phyloP scores from a whole-genome alignment of 2,888 invertebrate genomes.

The Noctua comes region DNA sequence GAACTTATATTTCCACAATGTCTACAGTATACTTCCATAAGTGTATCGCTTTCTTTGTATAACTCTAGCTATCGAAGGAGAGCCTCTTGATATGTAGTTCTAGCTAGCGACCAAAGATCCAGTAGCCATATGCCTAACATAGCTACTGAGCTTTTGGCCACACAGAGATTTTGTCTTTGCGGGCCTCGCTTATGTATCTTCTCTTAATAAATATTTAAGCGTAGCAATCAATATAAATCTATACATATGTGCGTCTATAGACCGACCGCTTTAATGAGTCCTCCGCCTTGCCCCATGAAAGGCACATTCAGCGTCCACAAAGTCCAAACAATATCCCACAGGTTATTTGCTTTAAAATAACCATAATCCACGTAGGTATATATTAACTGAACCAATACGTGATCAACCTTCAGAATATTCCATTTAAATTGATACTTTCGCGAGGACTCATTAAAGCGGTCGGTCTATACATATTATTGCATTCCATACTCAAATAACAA shows the following conservation, averaged over 20 bases:
- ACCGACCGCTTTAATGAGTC: too few species aligned
- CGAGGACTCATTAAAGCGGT: too few species aligned
- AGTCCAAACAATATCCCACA: too few species aligned
- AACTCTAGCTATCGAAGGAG: not conserved
- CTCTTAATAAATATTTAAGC: conserved; percentile 12
- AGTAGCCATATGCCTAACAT: not conserved
- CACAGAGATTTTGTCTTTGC: not conserved
- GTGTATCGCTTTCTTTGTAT: not conserved
- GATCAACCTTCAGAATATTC: too few species aligned
- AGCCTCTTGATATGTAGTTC: conserved; percentile 16
- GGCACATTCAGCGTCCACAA: too few species aligned
- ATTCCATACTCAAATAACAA: conserved; percentile 5
- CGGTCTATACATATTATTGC: conserved; percentile 23
- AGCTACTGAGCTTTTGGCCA: not conserved
- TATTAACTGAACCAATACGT: too few species aligned
- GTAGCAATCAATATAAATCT: conserved; percentile 32
- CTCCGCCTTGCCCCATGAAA: too few species aligned
- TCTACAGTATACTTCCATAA: too few species aligned
- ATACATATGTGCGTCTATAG: conserved; percentile 16
- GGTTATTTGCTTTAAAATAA: too few species aligned
- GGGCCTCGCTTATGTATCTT: not conserved
- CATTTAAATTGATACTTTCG: too few species aligned
- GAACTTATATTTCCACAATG: not conserved
- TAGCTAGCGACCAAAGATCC: not conserved
- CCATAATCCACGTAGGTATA: too few species aligned